Evolutionary conservation across 2,888 invertebrate genomes (phyloP), one percentile per base, ranked within the genome.

Genomic region (Conomelus anceps): DNA sequence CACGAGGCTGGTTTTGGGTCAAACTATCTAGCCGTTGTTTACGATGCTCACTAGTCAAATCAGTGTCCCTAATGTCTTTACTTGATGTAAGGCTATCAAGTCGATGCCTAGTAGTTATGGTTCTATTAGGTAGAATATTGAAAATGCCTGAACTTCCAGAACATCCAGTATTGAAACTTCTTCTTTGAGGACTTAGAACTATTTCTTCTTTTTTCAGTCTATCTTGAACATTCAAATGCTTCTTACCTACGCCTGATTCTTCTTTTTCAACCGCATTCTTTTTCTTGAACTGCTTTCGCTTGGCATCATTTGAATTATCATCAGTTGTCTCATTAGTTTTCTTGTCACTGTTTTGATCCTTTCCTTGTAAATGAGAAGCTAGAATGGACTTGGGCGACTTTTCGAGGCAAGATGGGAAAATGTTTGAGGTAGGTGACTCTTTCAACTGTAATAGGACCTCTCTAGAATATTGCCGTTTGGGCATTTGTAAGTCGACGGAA

Each of bases 131-230:
- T 63, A 63, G 7, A n/a, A 63, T 63, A 63, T 63, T 63, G 63
- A 63, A 63, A 63, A 63, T 63, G n/a, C 63, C n/a, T 6, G 63
- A 63, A 63, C 84, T 95, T 89, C 97, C 97, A 91, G 96, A 97
- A 94, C 98, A 98, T 89, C 98, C 98, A 20, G 97, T 96, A 92
- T 97, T 97, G 94, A 98, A 98, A 92, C 97, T 97, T 91, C 97
- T 95, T 13, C 98, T 95, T 93, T 98, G 98, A 89, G 98, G 98
- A 91, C 97, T 97, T 92, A 98, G 94, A 91, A 98, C 96, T 91
- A 97, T 97, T 93, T 97, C 97, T 93, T 96, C 96, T 93, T 97
- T 97, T 93, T 97, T 97, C 91, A 96, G 96, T 88, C 63, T 63
- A 63, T 63, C 63, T 63, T 63, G 63, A 63, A 63, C 63, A 63